Evolutionary conservation across 2,797 vertebrate genomes (phyloP).

Genomic region (Pachyuromys duprasi): DNA sequence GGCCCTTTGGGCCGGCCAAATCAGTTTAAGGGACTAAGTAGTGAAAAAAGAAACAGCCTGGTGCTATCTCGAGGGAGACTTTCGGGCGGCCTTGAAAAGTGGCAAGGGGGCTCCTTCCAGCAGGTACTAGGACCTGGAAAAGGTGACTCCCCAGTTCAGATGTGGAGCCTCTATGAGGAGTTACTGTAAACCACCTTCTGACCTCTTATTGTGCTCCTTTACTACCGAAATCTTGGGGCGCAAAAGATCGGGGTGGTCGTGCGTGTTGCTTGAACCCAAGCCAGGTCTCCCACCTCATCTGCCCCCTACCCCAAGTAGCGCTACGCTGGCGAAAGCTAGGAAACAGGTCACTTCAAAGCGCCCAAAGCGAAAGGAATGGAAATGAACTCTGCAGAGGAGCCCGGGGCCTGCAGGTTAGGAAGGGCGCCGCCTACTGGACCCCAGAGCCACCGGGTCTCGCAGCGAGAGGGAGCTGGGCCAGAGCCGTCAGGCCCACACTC

Average conservation of each 20-base stretch:
- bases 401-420: background rate
- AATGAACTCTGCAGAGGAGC: constrained; percentile 21
- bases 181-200: background rate
- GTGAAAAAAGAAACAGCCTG: background rate
- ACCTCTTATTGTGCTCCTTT: background rate
- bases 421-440: constrained; percentile 82
- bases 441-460: background rate
- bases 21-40: background rate
- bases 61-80: background rate
- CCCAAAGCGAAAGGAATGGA: constrained; percentile 69
- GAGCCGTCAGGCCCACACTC: background rate
- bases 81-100: background rate
- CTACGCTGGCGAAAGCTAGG: background rate
- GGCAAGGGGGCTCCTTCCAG: background rate
- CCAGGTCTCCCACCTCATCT: background rate
- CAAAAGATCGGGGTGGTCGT: background rate
- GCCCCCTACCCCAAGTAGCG: background rate
- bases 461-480: background rate
- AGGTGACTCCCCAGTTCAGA: background rate
- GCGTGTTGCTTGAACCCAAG: background rate
- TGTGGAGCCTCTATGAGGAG: background rate
- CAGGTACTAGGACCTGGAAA: background rate
- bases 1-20: background rate
- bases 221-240: background rate
- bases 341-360: background rate